Percentiles rank a stretch among this genome's conserved stretches.
Conservation (phyloP, 2,113 vertebrate species). For the Donacobius atricapilla region DNA sequence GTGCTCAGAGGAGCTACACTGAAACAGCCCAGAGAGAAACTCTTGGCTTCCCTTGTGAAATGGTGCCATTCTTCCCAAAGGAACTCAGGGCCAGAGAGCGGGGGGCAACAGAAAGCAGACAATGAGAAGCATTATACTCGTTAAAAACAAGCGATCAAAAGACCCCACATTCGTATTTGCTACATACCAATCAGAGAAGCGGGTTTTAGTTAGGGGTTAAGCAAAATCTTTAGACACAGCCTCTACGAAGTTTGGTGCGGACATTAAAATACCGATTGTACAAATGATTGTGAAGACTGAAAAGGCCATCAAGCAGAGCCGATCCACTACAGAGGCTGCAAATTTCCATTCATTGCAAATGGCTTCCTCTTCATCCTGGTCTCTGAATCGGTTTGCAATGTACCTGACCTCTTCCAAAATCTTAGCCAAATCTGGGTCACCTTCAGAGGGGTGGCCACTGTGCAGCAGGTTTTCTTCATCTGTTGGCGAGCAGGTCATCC, state of each 20-base stretch:
- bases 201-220: conserved; percentile 32
- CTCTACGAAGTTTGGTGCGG: conserved; percentile 90
- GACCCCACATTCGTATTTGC: not conserved
- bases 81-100: not conserved
- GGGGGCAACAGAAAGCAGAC: not conserved
- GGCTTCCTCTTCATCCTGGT: conserved; percentile 84
- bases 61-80: not conserved
- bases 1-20: not conserved
- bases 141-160: not conserved
- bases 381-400: conserved; percentile 86
- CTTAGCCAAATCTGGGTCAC: conserved; percentile 83
- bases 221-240: conserved; percentile 92
- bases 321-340: conserved; percentile 91
- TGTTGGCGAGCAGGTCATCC: conserved; percentile 76
- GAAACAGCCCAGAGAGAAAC: not conserved
- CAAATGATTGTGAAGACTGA: conserved; percentile 91
- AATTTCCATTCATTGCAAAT: conserved; percentile 94
- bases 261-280: conserved; percentile 95
- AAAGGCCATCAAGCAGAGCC: conserved; percentile 93
- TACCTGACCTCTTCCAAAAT: conserved; percentile 93
- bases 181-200: not conserved
- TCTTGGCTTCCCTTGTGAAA: not conserved
- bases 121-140: not conserved
- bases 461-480: conserved; percentile 85
- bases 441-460: conserved; percentile 63